Percentiles rank a stretch among this genome's conserved stretches.
phyloP scores from a whole-genome alignment of 1,140 invertebrate genomes.

The Myzus persicae region DNA sequence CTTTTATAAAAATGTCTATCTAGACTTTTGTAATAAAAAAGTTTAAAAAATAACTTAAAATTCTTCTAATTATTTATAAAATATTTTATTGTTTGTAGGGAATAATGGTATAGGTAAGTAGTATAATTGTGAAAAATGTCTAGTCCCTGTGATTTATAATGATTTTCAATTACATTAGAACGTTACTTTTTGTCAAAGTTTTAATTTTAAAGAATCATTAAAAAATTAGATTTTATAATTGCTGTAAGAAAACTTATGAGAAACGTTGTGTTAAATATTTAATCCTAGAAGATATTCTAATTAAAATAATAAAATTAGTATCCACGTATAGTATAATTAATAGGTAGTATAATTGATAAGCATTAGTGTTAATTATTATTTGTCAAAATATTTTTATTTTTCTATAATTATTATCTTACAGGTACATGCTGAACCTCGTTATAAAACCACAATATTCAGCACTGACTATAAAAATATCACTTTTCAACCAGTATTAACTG shows the following conservation, averaged over 20 bases:
- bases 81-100: too few relatives aligned
- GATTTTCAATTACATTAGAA: too few relatives aligned
- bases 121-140: too few relatives aligned
- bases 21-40: too few relatives aligned
- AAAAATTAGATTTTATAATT: background rate
- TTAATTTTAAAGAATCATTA: too few relatives aligned
- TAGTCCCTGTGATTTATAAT: too few relatives aligned
- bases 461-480: conserved; percentile 58
- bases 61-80: too few relatives aligned
- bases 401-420: conserved; percentile 18
- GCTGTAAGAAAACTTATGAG: background rate
- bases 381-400: background rate
- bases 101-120: too few relatives aligned
- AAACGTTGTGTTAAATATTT: background rate
- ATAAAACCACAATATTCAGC: conserved; percentile 60
- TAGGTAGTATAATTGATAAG: too few relatives aligned
- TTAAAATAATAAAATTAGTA: background rate
- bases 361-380: background rate
- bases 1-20: too few relatives aligned
- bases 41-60: too few relatives aligned
- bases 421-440: conserved; percentile 59
- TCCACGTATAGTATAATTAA: background rate
- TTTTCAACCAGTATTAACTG: conserved; percentile 61
- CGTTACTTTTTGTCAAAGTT: too few relatives aligned
- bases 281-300: background rate